These are phyloP conservation scores for Enteromius treurensis DNA, from an alignment of 2,797 vertebrate genomes.

Conservation along the genomic window DNA sequence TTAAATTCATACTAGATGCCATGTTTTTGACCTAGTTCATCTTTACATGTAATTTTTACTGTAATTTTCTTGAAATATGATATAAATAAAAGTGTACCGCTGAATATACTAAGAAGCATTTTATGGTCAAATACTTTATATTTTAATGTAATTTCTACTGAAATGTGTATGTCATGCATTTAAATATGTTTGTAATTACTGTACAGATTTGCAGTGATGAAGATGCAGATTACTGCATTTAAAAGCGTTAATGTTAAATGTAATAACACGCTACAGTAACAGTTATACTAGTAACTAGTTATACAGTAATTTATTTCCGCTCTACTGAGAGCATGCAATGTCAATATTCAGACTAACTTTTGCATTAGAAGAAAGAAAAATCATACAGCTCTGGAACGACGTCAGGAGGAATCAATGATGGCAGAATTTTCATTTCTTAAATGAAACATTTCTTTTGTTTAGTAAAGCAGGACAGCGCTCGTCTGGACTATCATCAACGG, in stretches of 20 bases:
- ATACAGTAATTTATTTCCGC: neutral
- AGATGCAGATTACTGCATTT: neutral
- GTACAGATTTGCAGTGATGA: neutral
- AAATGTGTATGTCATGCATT: neutral
- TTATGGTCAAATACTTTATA: neutral
- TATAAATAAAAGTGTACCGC: neutral
- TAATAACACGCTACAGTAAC: neutral
- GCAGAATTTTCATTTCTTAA: neutral
- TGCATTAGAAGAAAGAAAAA: neutral
- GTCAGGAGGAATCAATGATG: neutral
- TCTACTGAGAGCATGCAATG: neutral
- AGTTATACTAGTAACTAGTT: neutral
- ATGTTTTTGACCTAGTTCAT: neutral
- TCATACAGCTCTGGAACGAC: neutral
- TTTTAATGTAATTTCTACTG: neutral
- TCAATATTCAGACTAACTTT: neutral
- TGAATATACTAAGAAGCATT: neutral
- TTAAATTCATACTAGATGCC: neutral
- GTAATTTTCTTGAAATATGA: neutral
- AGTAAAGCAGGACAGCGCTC: neutral
- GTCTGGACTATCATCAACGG: neutral
- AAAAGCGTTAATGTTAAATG: neutral
- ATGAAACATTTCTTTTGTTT: neutral
- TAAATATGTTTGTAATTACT: neutral
- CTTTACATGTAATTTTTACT: neutral